Percentiles rank a stretch among this genome's conserved stretches.
Conservation (phyloP, 2,113 vertebrate species). For the Pseudorectes ferrugineus region DNA sequence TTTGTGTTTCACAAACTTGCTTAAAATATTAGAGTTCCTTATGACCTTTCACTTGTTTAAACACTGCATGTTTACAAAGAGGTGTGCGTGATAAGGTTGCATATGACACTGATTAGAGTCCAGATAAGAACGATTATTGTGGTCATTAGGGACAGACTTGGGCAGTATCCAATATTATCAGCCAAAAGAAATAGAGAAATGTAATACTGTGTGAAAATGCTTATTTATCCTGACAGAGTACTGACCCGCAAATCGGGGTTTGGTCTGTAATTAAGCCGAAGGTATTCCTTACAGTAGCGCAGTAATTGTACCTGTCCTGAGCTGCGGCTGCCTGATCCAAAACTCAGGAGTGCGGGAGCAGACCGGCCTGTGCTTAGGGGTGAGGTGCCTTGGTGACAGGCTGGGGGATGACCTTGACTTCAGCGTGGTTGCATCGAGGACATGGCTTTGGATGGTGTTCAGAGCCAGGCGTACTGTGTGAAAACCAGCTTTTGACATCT, state of each 20-base stretch:
- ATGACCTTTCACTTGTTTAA: constrained; percentile 50
- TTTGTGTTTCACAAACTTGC: background rate
- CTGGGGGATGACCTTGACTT: constrained; percentile 26
- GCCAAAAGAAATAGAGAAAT: constrained; percentile 39
- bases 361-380: background rate
- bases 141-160: constrained; percentile 24
- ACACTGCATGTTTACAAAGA: constrained; percentile 36
- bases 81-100: constrained; percentile 50
- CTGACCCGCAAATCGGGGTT: constrained; percentile 10
- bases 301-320: background rate
- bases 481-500: background rate
- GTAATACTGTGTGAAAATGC: constrained; percentile 35
- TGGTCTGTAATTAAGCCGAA: background rate
- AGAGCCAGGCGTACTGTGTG: background rate
- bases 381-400: background rate
- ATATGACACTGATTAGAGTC: constrained; percentile 36
- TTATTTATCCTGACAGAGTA: constrained; percentile 53
- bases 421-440: rapidly evolving
- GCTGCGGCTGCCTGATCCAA: background rate
- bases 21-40: constrained; percentile 28
- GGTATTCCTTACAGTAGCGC: constrained; percentile 9
- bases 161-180: constrained; percentile 43
- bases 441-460: background rate
- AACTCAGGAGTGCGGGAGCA: background rate
- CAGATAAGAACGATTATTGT: constrained; percentile 56